Percentiles rank a stretch among this genome's conserved stretches.
These are phyloP conservation scores for Stigmatopora nigra DNA, from an alignment of 2,113 vertebrate species.

Conservation along the genomic window DNA sequence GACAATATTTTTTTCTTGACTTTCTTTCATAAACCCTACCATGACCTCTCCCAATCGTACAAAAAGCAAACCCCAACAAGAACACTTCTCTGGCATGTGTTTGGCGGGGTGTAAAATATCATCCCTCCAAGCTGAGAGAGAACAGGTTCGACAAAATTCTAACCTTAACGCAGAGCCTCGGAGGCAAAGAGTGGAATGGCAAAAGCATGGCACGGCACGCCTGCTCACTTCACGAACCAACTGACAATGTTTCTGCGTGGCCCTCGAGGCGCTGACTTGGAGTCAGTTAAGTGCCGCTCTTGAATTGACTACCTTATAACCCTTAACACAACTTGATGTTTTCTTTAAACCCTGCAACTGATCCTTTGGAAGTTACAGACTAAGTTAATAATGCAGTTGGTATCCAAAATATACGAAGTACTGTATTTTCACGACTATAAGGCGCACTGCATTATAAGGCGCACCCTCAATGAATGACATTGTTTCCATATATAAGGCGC, in stretches of 20 bases:
- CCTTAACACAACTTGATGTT: constrained; percentile 47
- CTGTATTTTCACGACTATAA: no score
- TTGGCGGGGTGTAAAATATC: constrained; percentile 53
- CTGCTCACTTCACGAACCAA: constrained; percentile 28
- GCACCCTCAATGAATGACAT: no score
- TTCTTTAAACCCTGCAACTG: neutral
- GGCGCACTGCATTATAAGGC: no score
- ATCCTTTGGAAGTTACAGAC: constrained; percentile 18
- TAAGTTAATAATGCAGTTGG: neutral
- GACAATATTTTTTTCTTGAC: constrained; percentile 51
- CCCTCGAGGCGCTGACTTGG: constrained; percentile 43
- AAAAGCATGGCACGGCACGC: constrained; percentile 58
- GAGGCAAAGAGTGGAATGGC: constrained; percentile 47
- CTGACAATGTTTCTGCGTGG: constrained; percentile 38
- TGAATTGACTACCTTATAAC: constrained; percentile 51
- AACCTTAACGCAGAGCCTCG: constrained; percentile 48
- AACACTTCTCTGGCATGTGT: constrained; percentile 54
- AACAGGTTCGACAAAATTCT: constrained; percentile 69
- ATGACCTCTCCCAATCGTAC: neutral
- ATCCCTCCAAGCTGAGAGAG: constrained; percentile 58
- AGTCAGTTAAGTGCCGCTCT: constrained; percentile 35
- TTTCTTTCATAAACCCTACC: constrained; percentile 18
- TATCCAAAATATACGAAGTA: no score
- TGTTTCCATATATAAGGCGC: no score
- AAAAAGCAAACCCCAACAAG: constrained; percentile 27